These are phyloP conservation scores for Anser brachyrhynchus DNA, from an alignment of 2,113 vertebrate genomes.

Conservation along the genomic window DNA sequence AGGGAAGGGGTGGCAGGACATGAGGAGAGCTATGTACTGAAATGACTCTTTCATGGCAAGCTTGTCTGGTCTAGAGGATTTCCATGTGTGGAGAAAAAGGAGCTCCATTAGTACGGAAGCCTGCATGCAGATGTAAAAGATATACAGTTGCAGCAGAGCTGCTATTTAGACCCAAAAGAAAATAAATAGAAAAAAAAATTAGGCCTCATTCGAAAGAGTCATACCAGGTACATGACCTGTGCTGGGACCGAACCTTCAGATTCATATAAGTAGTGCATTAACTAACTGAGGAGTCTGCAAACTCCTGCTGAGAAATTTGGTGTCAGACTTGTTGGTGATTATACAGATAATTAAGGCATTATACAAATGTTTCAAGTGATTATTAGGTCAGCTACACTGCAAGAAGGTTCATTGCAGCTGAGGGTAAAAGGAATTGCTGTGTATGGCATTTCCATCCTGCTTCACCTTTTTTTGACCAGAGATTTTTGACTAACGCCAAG, in stretches of 20 bases:
- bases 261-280: background rate
- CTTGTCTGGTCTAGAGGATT: background rate
- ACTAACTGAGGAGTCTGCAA: background rate
- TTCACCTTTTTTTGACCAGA: background rate
- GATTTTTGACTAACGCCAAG: constrained; percentile 27
- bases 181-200: background rate
- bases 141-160: background rate
- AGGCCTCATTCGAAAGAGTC: background rate
- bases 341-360: background rate
- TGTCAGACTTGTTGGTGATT: constrained; percentile 21
- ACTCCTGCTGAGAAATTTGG: background rate
- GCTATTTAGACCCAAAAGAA: background rate
- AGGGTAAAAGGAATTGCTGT: background rate
- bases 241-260: background rate
- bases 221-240: background rate
- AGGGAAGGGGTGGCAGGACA: background rate
- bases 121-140: background rate
- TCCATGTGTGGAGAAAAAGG: background rate
- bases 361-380: background rate
- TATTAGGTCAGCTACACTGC: background rate
- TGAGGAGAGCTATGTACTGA: background rate
- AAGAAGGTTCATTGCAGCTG: background rate
- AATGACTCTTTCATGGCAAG: background rate
- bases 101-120: background rate
- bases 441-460: background rate